Evolutionary conservation across 2,888 invertebrate species (phyloP), one percentile per base, ranked within the genome.

Genomic region (Celastrina argiolus): DNA sequence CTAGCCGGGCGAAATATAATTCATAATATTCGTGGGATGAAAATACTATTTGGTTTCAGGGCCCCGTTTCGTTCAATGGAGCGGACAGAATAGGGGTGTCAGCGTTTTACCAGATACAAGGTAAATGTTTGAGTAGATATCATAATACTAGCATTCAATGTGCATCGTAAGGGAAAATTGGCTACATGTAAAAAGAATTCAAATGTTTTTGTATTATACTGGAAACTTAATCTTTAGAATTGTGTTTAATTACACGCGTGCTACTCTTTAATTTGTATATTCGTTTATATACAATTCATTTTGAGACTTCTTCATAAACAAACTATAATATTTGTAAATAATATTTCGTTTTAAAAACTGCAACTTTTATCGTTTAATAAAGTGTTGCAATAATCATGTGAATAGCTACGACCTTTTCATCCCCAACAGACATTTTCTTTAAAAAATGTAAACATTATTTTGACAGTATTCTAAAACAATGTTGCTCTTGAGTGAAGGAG

Each of bases 81-180:
- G 95, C 97, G 0, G 97, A 98, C 83, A 93, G 98, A 66, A 94
- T 97, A 70, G 97, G 97, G 45, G 95, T 97, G 72, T 96, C 97
- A 0, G 95, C 96, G 8, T 95, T 98, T 78, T 95, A 96, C 83
- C 97, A 97, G 92, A 94, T 97, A 77, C 97, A 97, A 93, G 95
- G 96, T 95, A 90, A 59, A 42, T 22, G 8, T 34, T 65, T 12
- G 14, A 26, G 51, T 14, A 51, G 51, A 51, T 51, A 51, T 14
- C 5, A 26, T 51, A 51, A 26, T 22, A 14, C 22, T 51, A 51
- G 51, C 51, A 22, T 16, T 16, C 51, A 12, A 26, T 51, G 22
- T 26, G 22, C 22, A 51, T 26, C 16, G 4, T 26, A 51, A 4
- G 22, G 12, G 12, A 22, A 51, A 51, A 51, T 51, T 22, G 6